Percentiles rank a stretch among this genome's conserved stretches.
phyloP scores from a whole-genome alignment of 2,888 invertebrate species.

The Nemoura dubitans region DNA sequence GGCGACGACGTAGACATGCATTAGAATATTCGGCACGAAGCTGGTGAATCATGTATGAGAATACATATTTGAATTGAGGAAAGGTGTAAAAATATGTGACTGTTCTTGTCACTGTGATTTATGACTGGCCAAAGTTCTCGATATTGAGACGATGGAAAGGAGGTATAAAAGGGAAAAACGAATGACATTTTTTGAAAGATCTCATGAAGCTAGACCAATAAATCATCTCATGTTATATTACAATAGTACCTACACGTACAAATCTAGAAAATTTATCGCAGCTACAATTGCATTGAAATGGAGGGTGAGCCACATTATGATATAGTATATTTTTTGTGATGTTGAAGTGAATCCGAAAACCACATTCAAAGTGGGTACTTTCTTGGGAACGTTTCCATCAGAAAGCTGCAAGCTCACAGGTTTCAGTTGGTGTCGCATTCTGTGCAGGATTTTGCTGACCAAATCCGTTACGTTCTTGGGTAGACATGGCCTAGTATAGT shows the following conservation, averaged over 20 bases:
- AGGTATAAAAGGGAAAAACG: background rate
- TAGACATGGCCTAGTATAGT: background rate
- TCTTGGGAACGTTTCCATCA: background rate
- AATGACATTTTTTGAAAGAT: conserved; percentile 26
- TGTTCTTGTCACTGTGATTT: conserved; percentile 1
- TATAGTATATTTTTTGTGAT: conserved; percentile 7
- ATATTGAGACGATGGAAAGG: conserved; percentile 18
- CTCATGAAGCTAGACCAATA: conserved; percentile 23
- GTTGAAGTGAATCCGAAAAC: conserved; percentile 7
- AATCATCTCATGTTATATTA: conserved; percentile 29
- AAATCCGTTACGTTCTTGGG: background rate
- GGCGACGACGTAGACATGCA: background rate
- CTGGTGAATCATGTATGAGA: background rate
- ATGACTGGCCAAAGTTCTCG: conserved; percentile 30
- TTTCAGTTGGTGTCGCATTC: background rate
- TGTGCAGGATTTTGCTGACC: background rate
- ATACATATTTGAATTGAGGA: background rate
- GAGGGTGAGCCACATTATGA: background rate
- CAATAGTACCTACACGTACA: conserved; percentile 21
- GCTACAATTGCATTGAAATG: conserved; percentile 32
- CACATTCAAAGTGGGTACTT: background rate
- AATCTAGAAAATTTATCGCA: conserved; percentile 17
- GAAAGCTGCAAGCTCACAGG: background rate
- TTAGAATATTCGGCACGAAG: background rate
- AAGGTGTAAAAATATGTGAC: conserved; percentile 12